Evolutionary conservation across 2,113 vertebrate genomes (phyloP), one percentile per base, ranked within the genome.

Genomic region (Brevimyrus niger): DNA sequence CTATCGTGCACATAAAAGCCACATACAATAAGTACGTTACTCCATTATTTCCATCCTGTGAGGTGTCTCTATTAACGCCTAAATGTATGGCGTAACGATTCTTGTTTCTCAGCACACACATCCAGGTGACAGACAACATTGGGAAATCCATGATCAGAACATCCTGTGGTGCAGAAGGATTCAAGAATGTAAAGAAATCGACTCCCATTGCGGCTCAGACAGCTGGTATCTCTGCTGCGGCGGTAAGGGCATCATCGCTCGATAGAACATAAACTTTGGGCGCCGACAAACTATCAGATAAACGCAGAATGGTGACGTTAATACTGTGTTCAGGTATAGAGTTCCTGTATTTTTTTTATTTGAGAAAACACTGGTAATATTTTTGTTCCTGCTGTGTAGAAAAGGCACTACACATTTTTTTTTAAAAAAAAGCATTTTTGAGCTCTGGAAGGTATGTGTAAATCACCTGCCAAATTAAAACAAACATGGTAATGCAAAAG

Each of bases 21-120:
- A 98, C 98, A 0, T 98, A 98, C 91, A 99, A 99, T 96, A 99
- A 99, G 98, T 99, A 95, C 96, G 98, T 42, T 38, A 38, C 31
- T 4, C 35, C 35, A 11, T 69, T 27, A 21, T 65, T 11, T 46
- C 17, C 31, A 23, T 58, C 23, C 7, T 31, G 4, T 4, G 11
- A 13, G 27, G 61, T 11, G 23, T 83, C n/a, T 51, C 15, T n/a
- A 38, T 46, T 80, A 15, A 7, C 38, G 7, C 35, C 31, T 7
- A 42, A 38, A 17, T 42, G 0, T 42, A 38, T 42, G 73, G 4
- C 1, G 6, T 80, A 1, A 42, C 10, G 4, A 58, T 50, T 47
- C 19, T 23, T 0, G 50, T 42, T 0, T 90, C 73, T 38, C 91
- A 99, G 98, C 95, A 99, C 98, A 7, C 98, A 98, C 87, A 94